Evolutionary conservation across 30 jellyfish, hydroid and myxozoan species (phyloP).

Genomic region (Sanderia malayensis): DNA sequence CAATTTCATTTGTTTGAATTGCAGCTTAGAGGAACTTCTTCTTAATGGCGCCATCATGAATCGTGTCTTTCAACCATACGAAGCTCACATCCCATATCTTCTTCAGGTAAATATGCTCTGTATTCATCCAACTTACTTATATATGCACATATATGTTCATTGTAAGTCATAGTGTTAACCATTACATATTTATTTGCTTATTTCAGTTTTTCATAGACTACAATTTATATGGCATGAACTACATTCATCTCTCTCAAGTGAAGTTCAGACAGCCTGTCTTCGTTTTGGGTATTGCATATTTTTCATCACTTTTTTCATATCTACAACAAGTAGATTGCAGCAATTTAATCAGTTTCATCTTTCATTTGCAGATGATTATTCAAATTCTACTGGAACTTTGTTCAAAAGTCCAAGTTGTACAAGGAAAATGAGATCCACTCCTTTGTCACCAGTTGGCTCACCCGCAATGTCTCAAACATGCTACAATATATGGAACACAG

Average conservation of each 20-base stretch:
- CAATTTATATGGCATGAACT: slow-evolving; percentile 92
- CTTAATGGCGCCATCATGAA: slow-evolving; percentile 79
- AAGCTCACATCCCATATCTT: slow-evolving; percentile 89
- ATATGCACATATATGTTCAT: no score
- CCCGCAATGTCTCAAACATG: slow-evolving; percentile 62
- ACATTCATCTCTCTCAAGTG: slow-evolving; percentile 56
- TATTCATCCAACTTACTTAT: no score
- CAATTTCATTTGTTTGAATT: neutral
- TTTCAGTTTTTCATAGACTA: slow-evolving; percentile 86
- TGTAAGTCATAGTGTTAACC: no score
- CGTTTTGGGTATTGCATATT: neutral
- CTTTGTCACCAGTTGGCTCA: slow-evolving; percentile 56
- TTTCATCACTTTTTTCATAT: neutral
- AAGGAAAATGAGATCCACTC: slow-evolving; percentile 9
- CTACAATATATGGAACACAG: slow-evolving; percentile 65
- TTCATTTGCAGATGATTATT: no score
- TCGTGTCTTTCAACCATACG: slow-evolving; percentile 84
- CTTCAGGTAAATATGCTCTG: slow-evolving; percentile 73
- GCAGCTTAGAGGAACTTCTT: slow-evolving; percentile 54
- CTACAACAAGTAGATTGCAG: no score
- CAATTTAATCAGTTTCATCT: no score
- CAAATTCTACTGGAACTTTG: neutral
- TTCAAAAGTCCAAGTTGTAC: slow-evolving; percentile 20
- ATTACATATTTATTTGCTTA: neutral
- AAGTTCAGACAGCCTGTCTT: slow-evolving; percentile 72